Evolutionary conservation across 2,797 vertebrate species (phyloP).

Genomic region (Gallinago nigripennis): DNA sequence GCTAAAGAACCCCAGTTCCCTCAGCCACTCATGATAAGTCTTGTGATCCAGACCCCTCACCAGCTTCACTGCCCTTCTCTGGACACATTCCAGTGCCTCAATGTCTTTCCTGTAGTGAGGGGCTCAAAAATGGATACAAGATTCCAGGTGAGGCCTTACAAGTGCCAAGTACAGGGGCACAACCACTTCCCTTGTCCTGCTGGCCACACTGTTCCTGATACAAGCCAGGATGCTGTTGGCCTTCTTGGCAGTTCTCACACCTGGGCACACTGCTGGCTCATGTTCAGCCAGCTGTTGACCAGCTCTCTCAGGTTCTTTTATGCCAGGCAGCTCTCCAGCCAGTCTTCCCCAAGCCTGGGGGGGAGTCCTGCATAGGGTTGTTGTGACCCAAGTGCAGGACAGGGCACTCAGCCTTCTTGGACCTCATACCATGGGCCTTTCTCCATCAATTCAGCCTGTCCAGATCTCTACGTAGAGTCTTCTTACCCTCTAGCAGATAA

Average conservation of each 20-base stretch:
- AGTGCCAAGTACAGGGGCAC: neutral
- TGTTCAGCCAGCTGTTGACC: fast-evolving
- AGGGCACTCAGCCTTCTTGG: fast-evolving
- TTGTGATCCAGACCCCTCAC: neutral
- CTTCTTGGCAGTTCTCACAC: neutral
- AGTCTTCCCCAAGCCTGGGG: no score
- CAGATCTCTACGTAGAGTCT: neutral
- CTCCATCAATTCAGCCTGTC: neutral
- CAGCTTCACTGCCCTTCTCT: neutral
- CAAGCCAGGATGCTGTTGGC: neutral
- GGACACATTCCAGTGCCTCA: fast-evolving
- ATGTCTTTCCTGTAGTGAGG: neutral
- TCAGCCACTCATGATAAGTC: neutral
- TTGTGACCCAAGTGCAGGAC: neutral
- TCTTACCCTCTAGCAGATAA: neutral
- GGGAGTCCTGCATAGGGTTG: fast-evolving
- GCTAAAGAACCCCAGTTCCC: neutral
- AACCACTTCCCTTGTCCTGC: neutral
- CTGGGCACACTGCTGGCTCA: neutral
- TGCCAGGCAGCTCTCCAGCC: fast-evolving
- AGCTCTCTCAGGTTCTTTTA: neutral
- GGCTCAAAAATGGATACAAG: neutral
- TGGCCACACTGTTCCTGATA: neutral
- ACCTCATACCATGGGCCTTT: fast-evolving
- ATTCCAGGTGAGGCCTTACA: fast-evolving